phyloP scores from a whole-genome alignment of 2,113 vertebrate species.

The Oreotrochilus melanogaster region DNA sequence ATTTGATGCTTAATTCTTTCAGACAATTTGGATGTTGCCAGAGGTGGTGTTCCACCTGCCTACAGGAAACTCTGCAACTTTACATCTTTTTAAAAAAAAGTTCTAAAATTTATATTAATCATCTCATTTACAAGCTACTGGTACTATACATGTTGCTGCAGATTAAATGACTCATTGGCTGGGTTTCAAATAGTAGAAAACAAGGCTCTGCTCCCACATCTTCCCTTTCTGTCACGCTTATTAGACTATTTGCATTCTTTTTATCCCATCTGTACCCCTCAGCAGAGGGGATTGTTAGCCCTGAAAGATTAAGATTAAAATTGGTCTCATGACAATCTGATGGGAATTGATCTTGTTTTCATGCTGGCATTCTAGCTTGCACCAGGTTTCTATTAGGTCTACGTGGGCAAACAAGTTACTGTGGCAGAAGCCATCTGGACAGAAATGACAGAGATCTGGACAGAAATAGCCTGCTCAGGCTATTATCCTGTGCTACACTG shows the following conservation, averaged over 20 bases:
- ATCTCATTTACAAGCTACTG: constrained; percentile 60
- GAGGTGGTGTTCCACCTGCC: constrained; percentile 64
- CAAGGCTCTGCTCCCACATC: constrained; percentile 24
- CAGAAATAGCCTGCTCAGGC: fast-evolving
- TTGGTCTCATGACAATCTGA: background rate
- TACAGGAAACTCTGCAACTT: constrained; percentile 60
- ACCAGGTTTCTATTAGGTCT: background rate
- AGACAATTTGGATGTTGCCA: constrained; percentile 55
- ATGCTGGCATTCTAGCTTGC: background rate
- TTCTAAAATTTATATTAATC: constrained; percentile 46
- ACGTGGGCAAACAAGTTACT: background rate
- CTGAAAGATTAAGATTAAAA: constrained; percentile 18
- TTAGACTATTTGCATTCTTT: constrained; percentile 47
- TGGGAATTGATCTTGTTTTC: background rate
- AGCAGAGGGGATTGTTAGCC: constrained; percentile 19
- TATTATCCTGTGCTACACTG: background rate
- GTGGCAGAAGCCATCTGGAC: background rate
- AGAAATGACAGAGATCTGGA: background rate
- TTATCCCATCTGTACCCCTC: constrained; percentile 27
- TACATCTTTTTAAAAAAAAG: constrained; percentile 25
- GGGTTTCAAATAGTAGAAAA: constrained; percentile 57
- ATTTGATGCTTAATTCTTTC: constrained; percentile 55
- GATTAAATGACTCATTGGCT: constrained; percentile 65
- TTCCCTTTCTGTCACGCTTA: constrained; percentile 35
- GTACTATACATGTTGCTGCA: constrained; percentile 62